Conservation (phyloP, 2,888 invertebrate genomes). For the Habroteleia sp. region DNA sequence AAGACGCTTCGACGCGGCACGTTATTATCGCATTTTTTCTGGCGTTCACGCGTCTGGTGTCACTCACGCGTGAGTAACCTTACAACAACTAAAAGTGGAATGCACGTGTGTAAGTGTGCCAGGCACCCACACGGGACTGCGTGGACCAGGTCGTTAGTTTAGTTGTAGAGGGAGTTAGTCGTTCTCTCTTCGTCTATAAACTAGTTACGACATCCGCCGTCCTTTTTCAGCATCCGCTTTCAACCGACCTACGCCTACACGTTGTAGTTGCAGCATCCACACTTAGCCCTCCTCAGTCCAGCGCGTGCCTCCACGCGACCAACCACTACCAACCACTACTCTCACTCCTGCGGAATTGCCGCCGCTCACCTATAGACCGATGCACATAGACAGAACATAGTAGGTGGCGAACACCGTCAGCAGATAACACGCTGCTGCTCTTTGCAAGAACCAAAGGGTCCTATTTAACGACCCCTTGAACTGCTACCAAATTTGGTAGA, state of each 20-base stretch:
- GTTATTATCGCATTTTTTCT: slow-evolving; percentile 29
- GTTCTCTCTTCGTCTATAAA: slow-evolving; percentile 40
- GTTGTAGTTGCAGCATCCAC: slow-evolving; percentile 80
- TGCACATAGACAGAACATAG: slow-evolving; percentile 61
- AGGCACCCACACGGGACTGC: slow-evolving; percentile 67
- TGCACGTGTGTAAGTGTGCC: slow-evolving; percentile 67
- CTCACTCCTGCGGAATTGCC: slow-evolving; percentile 65
- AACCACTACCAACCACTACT: slow-evolving; percentile 78
- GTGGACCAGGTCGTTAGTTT: slow-evolving; percentile 43
- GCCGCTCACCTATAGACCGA: slow-evolving; percentile 62
- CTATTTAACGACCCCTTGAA: slow-evolving; percentile 25
- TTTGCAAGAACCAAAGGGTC: slow-evolving; percentile 15
- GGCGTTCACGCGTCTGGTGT: slow-evolving; percentile 38
- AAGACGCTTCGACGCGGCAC: neutral
- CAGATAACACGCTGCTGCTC: slow-evolving; percentile 48
- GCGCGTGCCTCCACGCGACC: slow-evolving; percentile 81
- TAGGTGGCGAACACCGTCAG: slow-evolving; percentile 58
- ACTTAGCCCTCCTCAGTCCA: slow-evolving; percentile 80
- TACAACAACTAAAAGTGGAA: slow-evolving; percentile 42
- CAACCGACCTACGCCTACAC: slow-evolving; percentile 79
- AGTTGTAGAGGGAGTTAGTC: slow-evolving; percentile 61
- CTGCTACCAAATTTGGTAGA: slow-evolving; percentile 29
- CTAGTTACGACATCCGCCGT: slow-evolving; percentile 37
- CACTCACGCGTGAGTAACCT: slow-evolving; percentile 39
- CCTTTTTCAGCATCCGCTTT: slow-evolving; percentile 67